phyloP scores from a whole-genome alignment of 2,797 vertebrate species.

The Parauchenoglanis ngamensis region DNA sequence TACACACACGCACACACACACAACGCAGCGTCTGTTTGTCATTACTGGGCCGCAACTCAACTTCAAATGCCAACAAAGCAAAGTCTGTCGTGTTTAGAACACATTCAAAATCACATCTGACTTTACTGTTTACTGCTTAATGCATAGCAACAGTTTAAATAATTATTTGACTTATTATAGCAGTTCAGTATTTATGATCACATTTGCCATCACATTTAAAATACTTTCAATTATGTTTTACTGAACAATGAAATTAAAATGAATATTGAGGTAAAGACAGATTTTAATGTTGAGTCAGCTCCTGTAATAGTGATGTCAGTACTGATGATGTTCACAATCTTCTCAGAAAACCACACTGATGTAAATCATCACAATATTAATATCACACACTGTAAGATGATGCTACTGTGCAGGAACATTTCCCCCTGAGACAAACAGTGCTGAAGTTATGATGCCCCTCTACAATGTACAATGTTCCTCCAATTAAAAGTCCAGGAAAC shows the following conservation, averaged over 20 bases:
- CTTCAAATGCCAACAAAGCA: slow-evolving; percentile 42
- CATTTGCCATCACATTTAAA: no score
- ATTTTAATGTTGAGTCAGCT: neutral
- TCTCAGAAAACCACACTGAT: neutral
- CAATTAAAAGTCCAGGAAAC: neutral
- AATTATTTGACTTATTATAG: neutral
- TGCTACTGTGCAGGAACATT: neutral
- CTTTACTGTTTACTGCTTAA: neutral
- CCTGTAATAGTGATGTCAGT: neutral
- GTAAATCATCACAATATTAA: neutral
- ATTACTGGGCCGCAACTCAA: slow-evolving; percentile 55
- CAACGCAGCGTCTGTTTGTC: slow-evolving; percentile 63
- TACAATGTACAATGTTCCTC: neutral
- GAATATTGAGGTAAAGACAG: neutral
- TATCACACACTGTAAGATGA: neutral
- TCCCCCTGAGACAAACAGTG: neutral
- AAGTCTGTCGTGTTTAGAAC: slow-evolving; percentile 21
- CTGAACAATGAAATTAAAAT: neutral
- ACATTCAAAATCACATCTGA: slow-evolving; percentile 6
- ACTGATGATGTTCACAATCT: neutral
- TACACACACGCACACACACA: slow-evolving; percentile 57
- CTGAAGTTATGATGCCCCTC: neutral
- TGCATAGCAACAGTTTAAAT: neutral
- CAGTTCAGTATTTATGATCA: neutral
- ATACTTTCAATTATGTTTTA: no score